Base-by-base conservation (phyloP, 1,140 invertebrate genomes). In the Ceratosolen solmsi region DNA sequence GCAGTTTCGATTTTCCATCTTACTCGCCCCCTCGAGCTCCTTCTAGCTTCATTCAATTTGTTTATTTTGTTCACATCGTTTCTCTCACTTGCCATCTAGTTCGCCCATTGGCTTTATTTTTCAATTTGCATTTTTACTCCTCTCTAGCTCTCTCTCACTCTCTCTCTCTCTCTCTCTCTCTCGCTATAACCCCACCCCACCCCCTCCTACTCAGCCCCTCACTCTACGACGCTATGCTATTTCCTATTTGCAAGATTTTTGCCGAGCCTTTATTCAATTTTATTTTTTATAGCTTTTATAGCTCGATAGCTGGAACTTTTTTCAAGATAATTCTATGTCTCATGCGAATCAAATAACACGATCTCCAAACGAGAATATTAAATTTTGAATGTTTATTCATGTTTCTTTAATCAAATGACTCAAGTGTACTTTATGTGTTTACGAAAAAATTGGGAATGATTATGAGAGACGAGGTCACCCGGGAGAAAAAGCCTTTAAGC, bases 1-100 rank as follows among this genome's bases (percentile, higher is more conserved):
- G 74, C 75, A 73, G 75, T 78, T 76, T 82, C 75, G 65, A 77
- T 77, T 77, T 82, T 77, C 80, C 74, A 77, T 77, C 73, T 54
- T 54, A 49, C 20, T 63, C 38, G 0, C 25, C n/a, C 17, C 56
- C 77, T 80, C 70, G 41, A 54, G 58, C 54, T 33, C 25, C 25
- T 51, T 51, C 79, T 22, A 46, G 25, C 79, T 58, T 41, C 60
- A 46, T 77, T 72, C 74, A 77, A 77, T 82, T 82, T 82, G 80
- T 77, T 82, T 82, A 82, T 82, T 77, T 77, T 77, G 63, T 60
- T 77, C 41, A 51, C 63, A 22, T 77, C 74, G 74, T 71, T 60
- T 82, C 80, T 75, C 63, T 70, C 73, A 58, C 25, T 68, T 38
- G 72, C 73, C 73, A 46, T 70, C 72, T n/a, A n/a, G n/a, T 68